phyloP scores from a whole-genome alignment of 2,797 vertebrate genomes.

The Sandelia bainsii region DNA sequence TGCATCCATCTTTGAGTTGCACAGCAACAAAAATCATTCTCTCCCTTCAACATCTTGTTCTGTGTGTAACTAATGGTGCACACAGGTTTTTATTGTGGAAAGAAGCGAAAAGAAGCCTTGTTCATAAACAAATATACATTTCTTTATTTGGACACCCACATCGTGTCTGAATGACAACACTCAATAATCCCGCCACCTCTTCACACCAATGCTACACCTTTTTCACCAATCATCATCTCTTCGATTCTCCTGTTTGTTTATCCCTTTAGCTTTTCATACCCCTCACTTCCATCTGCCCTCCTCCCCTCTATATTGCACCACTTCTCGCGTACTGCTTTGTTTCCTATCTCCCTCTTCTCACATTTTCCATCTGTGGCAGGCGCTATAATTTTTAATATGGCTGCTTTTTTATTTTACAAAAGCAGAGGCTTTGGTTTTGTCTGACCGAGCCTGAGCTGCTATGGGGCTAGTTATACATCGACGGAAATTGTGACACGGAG shows the following conservation, averaged over 20 bases:
- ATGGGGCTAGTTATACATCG: neutral
- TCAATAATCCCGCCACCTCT: slow-evolving; percentile 29
- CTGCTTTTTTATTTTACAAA: slow-evolving; percentile 17
- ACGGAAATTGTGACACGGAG: slow-evolving; percentile 35
- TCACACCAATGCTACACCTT: slow-evolving; percentile 10
- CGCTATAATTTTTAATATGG: slow-evolving; percentile 52
- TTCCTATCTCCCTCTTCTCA: slow-evolving; percentile 10
- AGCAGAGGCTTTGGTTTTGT: slow-evolving; percentile 28
- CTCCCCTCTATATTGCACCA: slow-evolving; percentile 3
- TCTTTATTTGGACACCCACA: neutral
- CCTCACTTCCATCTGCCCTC: neutral
- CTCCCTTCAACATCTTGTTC: too few relatives aligned
- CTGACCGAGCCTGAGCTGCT: slow-evolving; percentile 17
- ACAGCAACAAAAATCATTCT: too few relatives aligned
- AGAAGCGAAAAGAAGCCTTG: too few relatives aligned
- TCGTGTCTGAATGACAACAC: slow-evolving; percentile 17
- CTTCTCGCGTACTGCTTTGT: slow-evolving; percentile 51
- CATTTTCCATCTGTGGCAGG: slow-evolving; percentile 36
- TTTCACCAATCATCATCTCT: slow-evolving; percentile 26
- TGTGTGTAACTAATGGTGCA: too few relatives aligned
- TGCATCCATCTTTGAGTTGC: too few relatives aligned
- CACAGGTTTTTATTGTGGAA: neutral
- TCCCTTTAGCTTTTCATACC: slow-evolving; percentile 34
- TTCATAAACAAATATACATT: neutral
- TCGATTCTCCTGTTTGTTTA: slow-evolving; percentile 39